Conservation (phyloP, 2,113 vertebrate genomes). For the Heterotis niloticus region DNA sequence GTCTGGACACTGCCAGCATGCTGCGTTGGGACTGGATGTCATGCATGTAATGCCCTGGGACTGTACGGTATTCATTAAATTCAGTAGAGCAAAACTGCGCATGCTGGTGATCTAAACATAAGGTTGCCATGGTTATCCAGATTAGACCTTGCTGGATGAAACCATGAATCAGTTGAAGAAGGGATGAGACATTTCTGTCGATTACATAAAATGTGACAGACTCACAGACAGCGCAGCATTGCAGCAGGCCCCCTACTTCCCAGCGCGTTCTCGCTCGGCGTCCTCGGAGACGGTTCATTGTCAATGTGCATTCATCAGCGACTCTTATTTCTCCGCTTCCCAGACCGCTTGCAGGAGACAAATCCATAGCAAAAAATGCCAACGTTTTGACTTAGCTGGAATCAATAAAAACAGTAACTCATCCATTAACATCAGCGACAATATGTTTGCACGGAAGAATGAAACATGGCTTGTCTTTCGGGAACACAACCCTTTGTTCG, state of each 20-base stretch:
- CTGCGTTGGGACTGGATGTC: conserved; percentile 9
- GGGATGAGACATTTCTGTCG: conserved; percentile 13
- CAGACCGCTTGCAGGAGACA: not conserved
- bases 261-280: not conserved
- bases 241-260: not conserved
- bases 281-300: not conserved
- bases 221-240: conserved; percentile 11
- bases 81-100: not conserved
- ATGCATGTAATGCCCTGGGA: not conserved
- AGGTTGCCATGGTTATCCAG: conserved; percentile 30
- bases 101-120: conserved; percentile 23
- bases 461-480: no score
- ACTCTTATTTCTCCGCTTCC: not conserved
- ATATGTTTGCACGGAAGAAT: no score
- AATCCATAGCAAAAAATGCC: not conserved
- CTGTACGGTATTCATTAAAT: not conserved
- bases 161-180: conserved; percentile 10
- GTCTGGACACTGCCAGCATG: not conserved
- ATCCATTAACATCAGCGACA: not conserved
- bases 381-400: not conserved
- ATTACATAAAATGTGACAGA: conserved; percentile 14
- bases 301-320: not conserved
- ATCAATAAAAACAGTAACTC: no score
- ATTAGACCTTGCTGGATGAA: conserved; percentile 23
- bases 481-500: not conserved